Evolutionary conservation across 1,140 invertebrate species (phyloP).

Genomic region (Cotesia vestalis): DNA sequence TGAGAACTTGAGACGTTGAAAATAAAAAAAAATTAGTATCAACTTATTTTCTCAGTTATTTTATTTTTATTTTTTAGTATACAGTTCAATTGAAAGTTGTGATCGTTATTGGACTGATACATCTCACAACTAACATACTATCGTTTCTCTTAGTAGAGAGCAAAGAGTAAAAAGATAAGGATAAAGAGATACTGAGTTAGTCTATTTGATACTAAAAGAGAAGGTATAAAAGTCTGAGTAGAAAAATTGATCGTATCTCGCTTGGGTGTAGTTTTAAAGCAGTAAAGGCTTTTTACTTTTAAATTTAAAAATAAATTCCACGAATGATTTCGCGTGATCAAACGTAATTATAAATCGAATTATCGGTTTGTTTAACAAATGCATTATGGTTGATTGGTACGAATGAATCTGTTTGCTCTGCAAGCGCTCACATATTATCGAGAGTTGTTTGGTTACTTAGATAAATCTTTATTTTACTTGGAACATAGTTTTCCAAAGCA

Average conservation of each 20-base stretch:
- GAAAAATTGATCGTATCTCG: conserved; percentile 15
- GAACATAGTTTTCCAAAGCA: neutral
- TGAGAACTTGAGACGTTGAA: no score
- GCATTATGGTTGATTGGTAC: neutral
- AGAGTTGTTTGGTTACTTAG: no score
- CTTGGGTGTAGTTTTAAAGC: neutral
- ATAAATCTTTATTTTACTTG: neutral
- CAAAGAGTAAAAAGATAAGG: conserved; percentile 6
- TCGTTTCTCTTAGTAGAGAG: neutral
- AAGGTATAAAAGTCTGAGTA: neutral
- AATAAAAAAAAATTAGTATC: neutral
- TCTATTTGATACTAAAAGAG: no score
- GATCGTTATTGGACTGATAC: conserved; percentile 20
- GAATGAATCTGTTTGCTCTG: neutral
- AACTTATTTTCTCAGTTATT: conserved; percentile 4
- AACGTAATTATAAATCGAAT: conserved; percentile 16
- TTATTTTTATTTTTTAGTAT: neutral
- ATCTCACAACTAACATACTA: neutral
- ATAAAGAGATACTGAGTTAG: neutral
- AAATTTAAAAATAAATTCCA: conserved; percentile 22
- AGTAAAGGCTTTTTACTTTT: conserved; percentile 2
- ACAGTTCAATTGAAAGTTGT: conserved; percentile 17
- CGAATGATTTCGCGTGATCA: conserved; percentile 3
- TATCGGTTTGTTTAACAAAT: conserved; percentile 8
- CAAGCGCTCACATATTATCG: no score